phyloP scores from a whole-genome alignment of 2,888 invertebrate species.

The Pseudococcus viburni region DNA sequence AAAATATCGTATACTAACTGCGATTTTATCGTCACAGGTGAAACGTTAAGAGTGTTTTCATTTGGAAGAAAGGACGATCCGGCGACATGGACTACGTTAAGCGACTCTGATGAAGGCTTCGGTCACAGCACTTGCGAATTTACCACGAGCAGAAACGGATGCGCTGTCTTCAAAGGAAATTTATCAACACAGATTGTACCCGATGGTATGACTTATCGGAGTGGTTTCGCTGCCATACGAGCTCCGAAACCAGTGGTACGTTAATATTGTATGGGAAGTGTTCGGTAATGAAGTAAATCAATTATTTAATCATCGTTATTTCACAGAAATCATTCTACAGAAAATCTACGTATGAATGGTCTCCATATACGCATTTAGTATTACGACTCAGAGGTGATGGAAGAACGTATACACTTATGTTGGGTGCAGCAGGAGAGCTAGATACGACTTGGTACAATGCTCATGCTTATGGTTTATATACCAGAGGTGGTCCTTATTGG shows the following conservation, averaged over 20 bases:
- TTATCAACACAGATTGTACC: slow-evolving; percentile 81
- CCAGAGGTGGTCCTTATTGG: slow-evolving; percentile 99
- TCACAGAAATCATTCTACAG: slow-evolving; percentile 87
- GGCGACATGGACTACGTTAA: slow-evolving; percentile 81
- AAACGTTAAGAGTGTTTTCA: slow-evolving; percentile 82
- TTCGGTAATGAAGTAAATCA: background rate
- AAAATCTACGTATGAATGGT: slow-evolving; percentile 81
- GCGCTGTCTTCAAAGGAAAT: slow-evolving; percentile 81
- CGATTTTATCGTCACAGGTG: slow-evolving; percentile 73
- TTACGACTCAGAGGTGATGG: slow-evolving; percentile 94
- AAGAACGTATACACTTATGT: slow-evolving; percentile 86
- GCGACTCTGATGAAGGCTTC: slow-evolving; percentile 86
- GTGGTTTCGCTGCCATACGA: slow-evolving; percentile 88
- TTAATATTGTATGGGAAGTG: background rate
- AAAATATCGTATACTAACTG: background rate
- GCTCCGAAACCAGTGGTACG: slow-evolving; percentile 79
- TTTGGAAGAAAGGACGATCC: slow-evolving; percentile 78
- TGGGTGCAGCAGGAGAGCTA: slow-evolving; percentile 82
- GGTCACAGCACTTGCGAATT: slow-evolving; percentile 74
- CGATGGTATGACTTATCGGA: slow-evolving; percentile 83
- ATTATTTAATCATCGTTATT: background rate
- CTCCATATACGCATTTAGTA: slow-evolving; percentile 81
- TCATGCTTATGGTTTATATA: slow-evolving; percentile 88
- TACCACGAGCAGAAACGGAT: slow-evolving; percentile 77
- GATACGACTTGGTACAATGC: slow-evolving; percentile 93